These are phyloP conservation scores for Heteropelma amictum DNA, from an alignment of 2,888 invertebrate genomes.

Conservation along the genomic window DNA sequence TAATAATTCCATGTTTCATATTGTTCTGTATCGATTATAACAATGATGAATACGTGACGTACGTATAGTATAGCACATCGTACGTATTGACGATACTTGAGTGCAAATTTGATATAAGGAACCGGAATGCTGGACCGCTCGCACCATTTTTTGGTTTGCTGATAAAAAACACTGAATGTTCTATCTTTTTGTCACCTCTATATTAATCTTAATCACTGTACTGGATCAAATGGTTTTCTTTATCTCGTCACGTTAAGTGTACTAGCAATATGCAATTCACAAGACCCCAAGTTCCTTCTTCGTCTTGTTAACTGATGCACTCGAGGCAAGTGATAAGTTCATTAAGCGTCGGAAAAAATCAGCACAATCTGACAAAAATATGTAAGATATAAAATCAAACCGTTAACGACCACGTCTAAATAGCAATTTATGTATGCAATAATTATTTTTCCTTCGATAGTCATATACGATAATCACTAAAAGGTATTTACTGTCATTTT, in stretches of 20 bases:
- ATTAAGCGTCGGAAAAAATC: conserved; percentile 1
- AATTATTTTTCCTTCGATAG: neutral
- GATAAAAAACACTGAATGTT: conserved; percentile 59
- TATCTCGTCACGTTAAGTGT: conserved; percentile 23
- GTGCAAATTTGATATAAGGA: conserved; percentile 55
- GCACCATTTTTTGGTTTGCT: conserved; percentile 58
- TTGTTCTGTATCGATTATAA: neutral
- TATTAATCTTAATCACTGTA: conserved; percentile 30
- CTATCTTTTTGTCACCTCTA: conserved; percentile 46
- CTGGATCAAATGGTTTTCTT: conserved; percentile 25
- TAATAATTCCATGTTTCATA: conserved; percentile 4
- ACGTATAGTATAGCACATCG: conserved; percentile 49
- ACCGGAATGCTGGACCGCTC: conserved; percentile 60
- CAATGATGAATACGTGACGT: conserved; percentile 18
- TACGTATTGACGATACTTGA: conserved; percentile 50
- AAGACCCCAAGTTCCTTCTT: neutral
- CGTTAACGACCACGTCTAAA: no score
- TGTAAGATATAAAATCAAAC: neutral
- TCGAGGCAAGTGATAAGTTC: conserved; percentile 8
- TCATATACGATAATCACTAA: no score
- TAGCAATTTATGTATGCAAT: no score
- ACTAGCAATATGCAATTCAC: conserved; percentile 29
- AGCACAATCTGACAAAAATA: neutral
- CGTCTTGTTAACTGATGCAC: neutral
- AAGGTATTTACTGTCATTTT: no score